These are phyloP conservation scores for Syrrhaptes paradoxus DNA, from an alignment of 2,113 vertebrate genomes.

Conservation along the genomic window DNA sequence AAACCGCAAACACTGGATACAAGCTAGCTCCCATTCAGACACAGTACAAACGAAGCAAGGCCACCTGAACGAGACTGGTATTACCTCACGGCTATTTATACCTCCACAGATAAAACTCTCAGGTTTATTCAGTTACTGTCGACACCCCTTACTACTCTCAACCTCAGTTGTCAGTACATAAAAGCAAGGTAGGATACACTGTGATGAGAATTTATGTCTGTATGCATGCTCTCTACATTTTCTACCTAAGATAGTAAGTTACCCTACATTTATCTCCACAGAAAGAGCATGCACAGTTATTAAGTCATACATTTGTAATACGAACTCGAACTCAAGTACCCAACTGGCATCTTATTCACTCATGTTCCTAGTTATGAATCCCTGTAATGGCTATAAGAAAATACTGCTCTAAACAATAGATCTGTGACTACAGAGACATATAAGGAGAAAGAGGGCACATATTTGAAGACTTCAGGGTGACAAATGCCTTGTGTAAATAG, in stretches of 20 bases:
- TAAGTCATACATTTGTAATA: neutral
- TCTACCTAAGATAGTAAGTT: neutral
- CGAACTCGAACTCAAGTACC: neutral
- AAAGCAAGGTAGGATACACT: neutral
- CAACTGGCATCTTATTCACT: neutral
- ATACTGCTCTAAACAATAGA: neutral
- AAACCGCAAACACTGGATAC: neutral
- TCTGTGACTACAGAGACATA: neutral
- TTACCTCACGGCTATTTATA: neutral
- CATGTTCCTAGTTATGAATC: neutral
- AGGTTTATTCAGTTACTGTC: neutral
- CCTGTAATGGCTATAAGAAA: neutral
- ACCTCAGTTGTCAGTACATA: neutral
- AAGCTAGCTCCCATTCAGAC: neutral
- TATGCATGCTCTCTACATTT: neutral
- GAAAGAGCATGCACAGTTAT: neutral
- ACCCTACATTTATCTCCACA: neutral
- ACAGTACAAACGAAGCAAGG: neutral
- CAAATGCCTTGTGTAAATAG: neutral
- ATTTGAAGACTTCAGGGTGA: neutral
- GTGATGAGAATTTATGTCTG: neutral
- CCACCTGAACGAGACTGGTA: neutral
- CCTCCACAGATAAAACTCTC: neutral
- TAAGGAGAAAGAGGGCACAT: neutral
- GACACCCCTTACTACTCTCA: neutral